Conservation (phyloP, 1,140 invertebrate genomes). For the Orchesella cincta region DNA sequence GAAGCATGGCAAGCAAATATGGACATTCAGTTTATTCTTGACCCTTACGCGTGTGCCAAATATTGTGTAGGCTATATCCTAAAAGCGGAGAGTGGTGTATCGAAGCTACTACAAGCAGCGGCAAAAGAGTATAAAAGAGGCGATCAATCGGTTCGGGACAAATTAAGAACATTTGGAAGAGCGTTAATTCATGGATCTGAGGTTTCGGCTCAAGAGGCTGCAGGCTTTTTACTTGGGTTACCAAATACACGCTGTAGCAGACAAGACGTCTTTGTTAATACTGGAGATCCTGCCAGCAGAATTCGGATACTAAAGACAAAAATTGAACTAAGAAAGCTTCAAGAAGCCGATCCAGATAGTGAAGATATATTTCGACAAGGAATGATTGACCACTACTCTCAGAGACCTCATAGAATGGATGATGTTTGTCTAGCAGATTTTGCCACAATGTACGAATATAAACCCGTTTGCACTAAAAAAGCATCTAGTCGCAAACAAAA, state of each 20-base stretch:
- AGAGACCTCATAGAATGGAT: not conserved
- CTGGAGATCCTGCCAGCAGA: conserved; percentile 4
- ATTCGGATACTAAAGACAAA: not conserved
- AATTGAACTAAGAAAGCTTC: not conserved
- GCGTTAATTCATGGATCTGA: conserved; percentile 34
- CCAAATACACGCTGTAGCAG: conserved; percentile 46
- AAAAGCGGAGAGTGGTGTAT: conserved; percentile 38
- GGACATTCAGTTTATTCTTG: conserved; percentile 53
- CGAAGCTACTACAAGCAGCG: conserved; percentile 41
- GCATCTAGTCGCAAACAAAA: no score
- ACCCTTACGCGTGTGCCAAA: conserved; percentile 50
- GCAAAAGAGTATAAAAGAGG: conserved; percentile 5
- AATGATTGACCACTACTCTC: not conserved
- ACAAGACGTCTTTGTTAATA: conserved; percentile 42
- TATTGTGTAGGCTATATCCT: conserved; percentile 49
- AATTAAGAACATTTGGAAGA: conserved; percentile 24
- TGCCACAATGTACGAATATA: not conserved
- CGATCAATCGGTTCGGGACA: conserved; percentile 18
- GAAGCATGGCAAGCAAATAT: conserved; percentile 52
- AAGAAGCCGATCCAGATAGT: not conserved
- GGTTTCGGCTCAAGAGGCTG: conserved; percentile 53
- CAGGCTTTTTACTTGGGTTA: conserved; percentile 49
- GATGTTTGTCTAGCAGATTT: not conserved
- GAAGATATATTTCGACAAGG: conserved; percentile 23
- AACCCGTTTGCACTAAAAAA: not conserved